phyloP scores from a whole-genome alignment of 2,888 invertebrate genomes.

The Portevinia maculata region DNA sequence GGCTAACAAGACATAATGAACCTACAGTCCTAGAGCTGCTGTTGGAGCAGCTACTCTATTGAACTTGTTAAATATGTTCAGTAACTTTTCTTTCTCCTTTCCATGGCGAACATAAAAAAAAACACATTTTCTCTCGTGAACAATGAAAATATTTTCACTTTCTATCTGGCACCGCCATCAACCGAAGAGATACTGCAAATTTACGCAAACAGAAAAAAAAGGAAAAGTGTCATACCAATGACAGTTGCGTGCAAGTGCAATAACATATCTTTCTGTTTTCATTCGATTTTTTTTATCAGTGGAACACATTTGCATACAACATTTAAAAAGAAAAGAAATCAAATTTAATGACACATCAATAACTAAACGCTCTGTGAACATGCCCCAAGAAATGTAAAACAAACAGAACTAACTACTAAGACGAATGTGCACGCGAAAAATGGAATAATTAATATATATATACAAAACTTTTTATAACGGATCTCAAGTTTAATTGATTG shows the following conservation, averaged over 20 bases:
- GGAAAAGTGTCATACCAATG: constrained; percentile 63
- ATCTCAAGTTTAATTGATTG: constrained; percentile 69
- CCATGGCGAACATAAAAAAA: constrained; percentile 9
- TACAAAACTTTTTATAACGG: constrained; percentile 59
- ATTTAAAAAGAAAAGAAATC: constrained; percentile 31
- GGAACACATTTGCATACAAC: constrained; percentile 39
- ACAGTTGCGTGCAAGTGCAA: constrained; percentile 65
- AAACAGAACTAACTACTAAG: constrained; percentile 21
- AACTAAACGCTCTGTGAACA: constrained; percentile 41
- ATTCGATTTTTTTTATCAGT: constrained; percentile 46
- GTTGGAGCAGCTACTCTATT: constrained; percentile 47
- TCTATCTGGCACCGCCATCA: constrained; percentile 71
- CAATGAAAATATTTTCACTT: constrained; percentile 73
- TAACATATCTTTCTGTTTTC: constrained; percentile 38
- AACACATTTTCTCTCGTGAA: constrained; percentile 65
- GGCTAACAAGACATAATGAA: constrained; percentile 47
- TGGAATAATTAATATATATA: constrained; percentile 3
- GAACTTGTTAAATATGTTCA: constrained; percentile 54
- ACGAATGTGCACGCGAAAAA: constrained; percentile 41
- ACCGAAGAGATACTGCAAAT: constrained; percentile 50
- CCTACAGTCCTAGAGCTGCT: not conserved
- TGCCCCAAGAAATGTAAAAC: constrained; percentile 5
- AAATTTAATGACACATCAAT: constrained; percentile 45
- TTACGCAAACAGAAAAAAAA: constrained; percentile 15
- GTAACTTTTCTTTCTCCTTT: constrained; percentile 56